These are phyloP conservation scores for Saxidomus purpurata DNA, from an alignment of 1,140 invertebrate genomes.

Conservation along the genomic window DNA sequence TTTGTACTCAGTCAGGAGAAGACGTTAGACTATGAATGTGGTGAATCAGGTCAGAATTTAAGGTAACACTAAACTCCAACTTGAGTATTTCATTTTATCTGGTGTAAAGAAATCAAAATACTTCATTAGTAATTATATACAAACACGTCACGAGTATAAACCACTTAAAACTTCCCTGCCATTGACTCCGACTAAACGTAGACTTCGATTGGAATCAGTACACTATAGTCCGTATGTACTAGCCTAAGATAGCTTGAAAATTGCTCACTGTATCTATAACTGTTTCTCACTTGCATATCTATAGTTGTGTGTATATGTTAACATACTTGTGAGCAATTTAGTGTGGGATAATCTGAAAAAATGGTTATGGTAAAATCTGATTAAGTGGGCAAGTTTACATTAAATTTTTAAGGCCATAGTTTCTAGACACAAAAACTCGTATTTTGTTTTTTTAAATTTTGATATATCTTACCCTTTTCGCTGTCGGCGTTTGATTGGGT, in stretches of 20 bases:
- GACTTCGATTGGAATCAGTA: not conserved
- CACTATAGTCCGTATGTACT: no score
- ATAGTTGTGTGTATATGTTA: no score
- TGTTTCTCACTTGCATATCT: no score
- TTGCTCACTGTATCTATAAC: no score
- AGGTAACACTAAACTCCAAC: slow-evolving; percentile 81
- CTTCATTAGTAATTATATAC: no score
- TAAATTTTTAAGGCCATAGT: not conserved
- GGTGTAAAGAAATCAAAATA: no score
- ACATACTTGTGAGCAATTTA: no score
- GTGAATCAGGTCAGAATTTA: slow-evolving; percentile 86
- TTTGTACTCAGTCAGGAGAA: slow-evolving; percentile 82
- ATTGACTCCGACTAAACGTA: not conserved
- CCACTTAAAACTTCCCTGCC: no score
- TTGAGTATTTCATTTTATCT: no score
- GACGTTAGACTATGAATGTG: slow-evolving; percentile 81
- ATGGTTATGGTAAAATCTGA: not conserved
- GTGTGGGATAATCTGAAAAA: not conserved
- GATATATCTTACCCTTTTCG: not conserved
- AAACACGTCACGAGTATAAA: no score
- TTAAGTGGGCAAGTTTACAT: not conserved
- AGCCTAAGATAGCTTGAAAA: no score
- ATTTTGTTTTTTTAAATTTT: not conserved
- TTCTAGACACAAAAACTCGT: not conserved
- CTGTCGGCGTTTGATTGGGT: not conserved